phyloP scores from a whole-genome alignment of 2,113 vertebrate species.

The Proterorhinus semilunaris region DNA sequence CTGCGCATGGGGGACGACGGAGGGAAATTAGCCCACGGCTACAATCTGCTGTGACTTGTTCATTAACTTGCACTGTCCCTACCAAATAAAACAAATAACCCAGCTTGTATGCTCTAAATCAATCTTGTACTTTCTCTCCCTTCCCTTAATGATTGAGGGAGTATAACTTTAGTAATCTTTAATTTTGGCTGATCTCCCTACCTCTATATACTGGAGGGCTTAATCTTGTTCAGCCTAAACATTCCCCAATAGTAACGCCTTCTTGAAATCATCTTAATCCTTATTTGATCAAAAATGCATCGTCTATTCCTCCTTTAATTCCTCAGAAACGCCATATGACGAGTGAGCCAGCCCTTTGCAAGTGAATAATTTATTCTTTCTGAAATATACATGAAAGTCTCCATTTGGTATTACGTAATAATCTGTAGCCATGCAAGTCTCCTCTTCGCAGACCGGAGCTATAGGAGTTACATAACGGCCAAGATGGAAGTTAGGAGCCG shows the following conservation, averaged over 20 bases:
- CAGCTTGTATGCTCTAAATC: too few species aligned
- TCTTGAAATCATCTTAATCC: background rate
- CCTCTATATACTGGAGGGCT: too few species aligned
- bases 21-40: too few species aligned
- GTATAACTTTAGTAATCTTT: too few species aligned
- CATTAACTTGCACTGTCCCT: too few species aligned
- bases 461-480: slow-evolving; percentile 37
- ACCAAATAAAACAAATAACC: too few species aligned
- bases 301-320: background rate
- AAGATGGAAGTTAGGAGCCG: slow-evolving; percentile 36
- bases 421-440: slow-evolving; percentile 23
- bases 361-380: slow-evolving; percentile 55
- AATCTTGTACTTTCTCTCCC: too few species aligned
- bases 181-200: too few species aligned
- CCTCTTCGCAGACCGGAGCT: slow-evolving; percentile 20
- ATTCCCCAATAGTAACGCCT: background rate
- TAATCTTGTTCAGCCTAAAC: background rate
- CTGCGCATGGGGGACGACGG: too few species aligned
- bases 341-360: slow-evolving; percentile 12
- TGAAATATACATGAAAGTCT: slow-evolving; percentile 68
- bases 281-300: background rate
- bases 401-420: slow-evolving; percentile 51
- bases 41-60: too few species aligned
- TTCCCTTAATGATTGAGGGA: too few species aligned
- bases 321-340: background rate